Evolutionary conservation across 1,140 invertebrate genomes (phyloP).

Genomic region (Thaumatotibia leucotreta): DNA sequence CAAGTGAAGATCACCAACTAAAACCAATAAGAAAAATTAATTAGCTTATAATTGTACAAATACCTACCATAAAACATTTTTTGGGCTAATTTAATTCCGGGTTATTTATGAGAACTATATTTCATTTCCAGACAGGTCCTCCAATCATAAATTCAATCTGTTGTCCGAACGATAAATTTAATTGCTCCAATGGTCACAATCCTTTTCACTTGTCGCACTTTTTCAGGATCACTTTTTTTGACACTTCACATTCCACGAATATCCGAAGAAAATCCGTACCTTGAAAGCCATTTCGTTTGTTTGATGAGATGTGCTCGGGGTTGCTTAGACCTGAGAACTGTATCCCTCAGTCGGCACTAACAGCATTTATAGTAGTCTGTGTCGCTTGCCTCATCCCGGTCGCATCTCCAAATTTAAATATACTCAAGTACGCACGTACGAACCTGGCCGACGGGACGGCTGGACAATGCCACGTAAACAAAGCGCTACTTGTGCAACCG

Average conservation of each 20-base stretch:
- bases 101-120: background rate
- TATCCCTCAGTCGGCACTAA: constrained; percentile 53
- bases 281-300: constrained; percentile 60
- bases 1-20: constrained; percentile 61
- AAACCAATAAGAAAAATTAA: constrained; percentile 28
- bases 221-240: constrained; percentile 41
- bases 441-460: constrained; percentile 48
- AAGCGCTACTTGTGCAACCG: constrained; percentile 66
- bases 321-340: constrained; percentile 61
- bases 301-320: constrained; percentile 53
- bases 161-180: background rate
- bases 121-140: background rate
- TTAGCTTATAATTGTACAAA: constrained; percentile 16
- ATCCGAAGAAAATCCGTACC: constrained; percentile 52
- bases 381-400: constrained; percentile 61
- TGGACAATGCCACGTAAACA: constrained; percentile 69
- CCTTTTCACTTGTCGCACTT: constrained; percentile 28
- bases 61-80: too few relatives aligned
- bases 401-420: constrained; percentile 75
- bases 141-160: background rate
- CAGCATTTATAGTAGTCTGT: constrained; percentile 61
- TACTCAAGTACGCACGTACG: constrained; percentile 75
- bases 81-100: too few relatives aligned
- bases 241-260: constrained; percentile 44
- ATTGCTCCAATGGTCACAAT: background rate